Conservation (phyloP, 2,888 invertebrate species). For the Hirudinaria manillensis region DNA sequence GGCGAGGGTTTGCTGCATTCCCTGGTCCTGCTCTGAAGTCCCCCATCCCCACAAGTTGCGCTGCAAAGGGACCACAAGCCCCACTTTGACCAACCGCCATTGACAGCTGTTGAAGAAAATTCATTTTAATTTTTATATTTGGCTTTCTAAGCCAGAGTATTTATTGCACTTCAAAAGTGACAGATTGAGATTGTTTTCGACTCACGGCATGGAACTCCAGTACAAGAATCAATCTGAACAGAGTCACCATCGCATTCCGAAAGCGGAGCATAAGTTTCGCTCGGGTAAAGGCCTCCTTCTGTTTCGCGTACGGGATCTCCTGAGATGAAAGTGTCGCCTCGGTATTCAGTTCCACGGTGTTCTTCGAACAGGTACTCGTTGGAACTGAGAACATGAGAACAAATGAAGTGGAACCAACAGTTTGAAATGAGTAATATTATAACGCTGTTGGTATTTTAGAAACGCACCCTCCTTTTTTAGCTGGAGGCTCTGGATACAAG, state of each 20-base stretch:
- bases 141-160: background rate
- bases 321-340: background rate
- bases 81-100: conserved; percentile 39
- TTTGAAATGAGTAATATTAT: too few species aligned
- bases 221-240: conserved; percentile 44
- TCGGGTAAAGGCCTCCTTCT: conserved; percentile 12
- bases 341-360: background rate
- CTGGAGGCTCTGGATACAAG: too few species aligned
- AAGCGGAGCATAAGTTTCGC: conserved; percentile 10
- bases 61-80: conserved; percentile 37
- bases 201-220: conserved; percentile 43
- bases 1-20: conserved; percentile 36
- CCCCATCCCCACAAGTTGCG: conserved; percentile 36
- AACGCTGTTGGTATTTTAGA: too few species aligned
- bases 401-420: too few species aligned
- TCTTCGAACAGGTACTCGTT: too few species aligned
- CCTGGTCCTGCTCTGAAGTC: conserved; percentile 31
- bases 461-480: too few species aligned
- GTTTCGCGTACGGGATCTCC: background rate
- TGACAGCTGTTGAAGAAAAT: conserved; percentile 23
- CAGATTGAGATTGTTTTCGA: background rate
- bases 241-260: conserved; percentile 44
- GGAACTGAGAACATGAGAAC: too few species aligned
- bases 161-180: background rate
- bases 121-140: background rate